These are phyloP conservation scores for Patagioenas fasciata DNA, from an alignment of 2,113 vertebrate genomes.

Conservation along the genomic window DNA sequence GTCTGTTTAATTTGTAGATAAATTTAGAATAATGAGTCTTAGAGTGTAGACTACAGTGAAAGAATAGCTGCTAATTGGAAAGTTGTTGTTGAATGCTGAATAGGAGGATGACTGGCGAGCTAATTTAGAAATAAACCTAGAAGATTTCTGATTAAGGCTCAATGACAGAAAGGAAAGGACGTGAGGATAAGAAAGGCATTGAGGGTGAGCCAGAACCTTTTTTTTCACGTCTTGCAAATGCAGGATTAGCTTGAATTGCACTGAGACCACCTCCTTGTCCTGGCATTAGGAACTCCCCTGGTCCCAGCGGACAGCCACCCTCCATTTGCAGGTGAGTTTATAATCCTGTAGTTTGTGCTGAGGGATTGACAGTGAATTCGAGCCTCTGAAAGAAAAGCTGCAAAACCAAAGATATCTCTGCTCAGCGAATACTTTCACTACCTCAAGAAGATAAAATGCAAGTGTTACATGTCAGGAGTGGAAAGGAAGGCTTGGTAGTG, in stretches of 20 bases:
- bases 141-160: neutral
- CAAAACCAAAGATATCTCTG: neutral
- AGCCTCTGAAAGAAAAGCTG: neutral
- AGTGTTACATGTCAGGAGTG: neutral
- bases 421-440: neutral
- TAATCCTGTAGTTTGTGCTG: neutral
- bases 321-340: neutral
- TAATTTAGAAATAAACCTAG: conserved; percentile 3
- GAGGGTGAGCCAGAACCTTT: neutral
- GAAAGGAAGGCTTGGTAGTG: neutral
- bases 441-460: neutral
- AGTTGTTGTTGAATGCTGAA: conserved; percentile 2
- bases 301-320: neutral
- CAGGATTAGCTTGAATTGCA: neutral
- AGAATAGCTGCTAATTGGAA: conserved; percentile 51
- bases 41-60: neutral
- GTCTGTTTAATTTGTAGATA: conserved; percentile 1
- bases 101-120: neutral
- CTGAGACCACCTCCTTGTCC: neutral
- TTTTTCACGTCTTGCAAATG: neutral
- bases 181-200: neutral
- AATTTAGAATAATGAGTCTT: conserved; percentile 53
- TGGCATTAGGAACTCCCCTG: neutral
- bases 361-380: neutral
- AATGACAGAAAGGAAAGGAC: neutral